Percentiles rank a stretch among this genome's conserved stretches.
phyloP scores from a whole-genome alignment of 2,113 vertebrate species.

The Actenoides hombroni region DNA sequence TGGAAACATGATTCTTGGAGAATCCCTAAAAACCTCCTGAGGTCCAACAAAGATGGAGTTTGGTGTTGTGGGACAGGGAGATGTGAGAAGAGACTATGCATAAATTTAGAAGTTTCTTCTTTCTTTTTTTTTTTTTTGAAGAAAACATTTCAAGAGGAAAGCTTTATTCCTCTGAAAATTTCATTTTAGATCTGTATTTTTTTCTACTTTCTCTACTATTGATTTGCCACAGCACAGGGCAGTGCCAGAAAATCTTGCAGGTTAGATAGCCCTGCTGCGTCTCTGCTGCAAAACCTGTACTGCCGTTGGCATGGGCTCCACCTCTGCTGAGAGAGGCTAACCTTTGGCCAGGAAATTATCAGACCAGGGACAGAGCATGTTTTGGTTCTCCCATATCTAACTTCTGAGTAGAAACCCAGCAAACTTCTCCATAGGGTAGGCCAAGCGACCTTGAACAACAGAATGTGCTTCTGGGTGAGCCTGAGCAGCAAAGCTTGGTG shows the following conservation, averaged over 20 bases:
- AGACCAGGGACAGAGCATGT: neutral
- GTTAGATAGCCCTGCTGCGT: neutral
- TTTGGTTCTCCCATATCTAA: neutral
- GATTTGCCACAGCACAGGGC: neutral
- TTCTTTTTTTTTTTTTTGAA: neutral
- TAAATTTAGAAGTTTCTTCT: neutral
- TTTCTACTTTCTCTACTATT: neutral
- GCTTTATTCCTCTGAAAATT: neutral
- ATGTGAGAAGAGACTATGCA: neutral
- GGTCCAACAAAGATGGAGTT: neutral
- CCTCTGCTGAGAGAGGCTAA: neutral
- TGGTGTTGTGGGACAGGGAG: neutral
- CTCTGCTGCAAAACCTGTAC: neutral
- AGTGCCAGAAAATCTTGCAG: neutral
- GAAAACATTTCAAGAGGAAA: neutral
- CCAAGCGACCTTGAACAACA: neutral
- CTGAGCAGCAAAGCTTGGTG: neutral
- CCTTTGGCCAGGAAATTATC: neutral
- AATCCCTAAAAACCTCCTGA: neutral
- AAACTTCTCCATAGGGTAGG: neutral
- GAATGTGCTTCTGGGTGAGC: neutral
- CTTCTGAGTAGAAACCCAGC: neutral
- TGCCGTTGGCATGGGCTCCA: neutral
- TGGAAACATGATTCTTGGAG: neutral
- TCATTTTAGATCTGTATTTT: neutral